Evolutionary conservation across 2,888 invertebrate species (phyloP).

Genomic region (Conistra vaccinii): DNA sequence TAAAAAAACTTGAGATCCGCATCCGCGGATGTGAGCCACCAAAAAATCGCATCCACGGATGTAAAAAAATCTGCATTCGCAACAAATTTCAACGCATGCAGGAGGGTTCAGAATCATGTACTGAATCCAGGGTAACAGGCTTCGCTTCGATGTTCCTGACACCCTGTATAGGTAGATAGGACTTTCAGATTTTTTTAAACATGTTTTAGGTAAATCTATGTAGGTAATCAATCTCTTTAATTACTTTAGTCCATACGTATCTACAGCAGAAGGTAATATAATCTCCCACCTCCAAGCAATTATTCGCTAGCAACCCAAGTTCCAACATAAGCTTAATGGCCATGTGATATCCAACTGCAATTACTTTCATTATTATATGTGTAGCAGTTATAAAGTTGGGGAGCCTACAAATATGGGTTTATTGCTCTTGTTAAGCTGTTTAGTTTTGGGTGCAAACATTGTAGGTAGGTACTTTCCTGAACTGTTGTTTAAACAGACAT

Average conservation of each 20-base stretch:
- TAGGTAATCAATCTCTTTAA: slow-evolving; percentile 1
- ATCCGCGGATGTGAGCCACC: no score
- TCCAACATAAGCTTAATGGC: slow-evolving; percentile 40
- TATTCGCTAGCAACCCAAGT: slow-evolving; percentile 40
- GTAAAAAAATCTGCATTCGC: no score
- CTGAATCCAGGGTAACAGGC: no score
- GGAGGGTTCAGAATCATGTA: no score
- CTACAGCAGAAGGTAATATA: slow-evolving; percentile 13
- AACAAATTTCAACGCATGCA: no score
- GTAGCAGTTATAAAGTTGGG: slow-evolving; percentile 56
- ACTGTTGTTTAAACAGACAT: slow-evolving; percentile 37
- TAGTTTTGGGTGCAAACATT: slow-evolving; percentile 50
- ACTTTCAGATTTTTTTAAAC: neutral
- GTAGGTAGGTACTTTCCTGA: slow-evolving; percentile 4
- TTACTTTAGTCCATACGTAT: neutral
- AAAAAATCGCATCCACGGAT: no score
- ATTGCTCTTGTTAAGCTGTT: slow-evolving; percentile 58
- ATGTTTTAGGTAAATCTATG: neutral
- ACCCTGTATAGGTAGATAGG: no score
- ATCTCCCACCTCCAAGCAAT: slow-evolving; percentile 27
- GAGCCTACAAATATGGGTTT: slow-evolving; percentile 52
- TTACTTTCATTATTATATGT: slow-evolving; percentile 57
- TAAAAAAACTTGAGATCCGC: no score
- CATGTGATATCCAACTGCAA: slow-evolving; percentile 54
- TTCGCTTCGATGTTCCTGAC: no score